Evolutionary conservation across 2,888 invertebrate genomes (phyloP).

Genomic region (Anthophora plumipes): DNA sequence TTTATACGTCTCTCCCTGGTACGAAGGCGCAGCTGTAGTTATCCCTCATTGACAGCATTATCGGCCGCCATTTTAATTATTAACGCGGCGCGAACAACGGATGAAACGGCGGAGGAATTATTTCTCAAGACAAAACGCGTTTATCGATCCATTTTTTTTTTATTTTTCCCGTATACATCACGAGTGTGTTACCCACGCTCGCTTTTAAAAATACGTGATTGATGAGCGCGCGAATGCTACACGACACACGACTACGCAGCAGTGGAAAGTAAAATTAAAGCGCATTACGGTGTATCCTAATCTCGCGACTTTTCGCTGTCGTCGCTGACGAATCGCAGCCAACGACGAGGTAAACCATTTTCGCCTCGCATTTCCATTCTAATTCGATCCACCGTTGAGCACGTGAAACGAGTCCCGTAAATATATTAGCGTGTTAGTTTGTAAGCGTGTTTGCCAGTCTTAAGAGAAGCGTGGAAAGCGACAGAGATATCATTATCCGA

Average conservation of each 20-base stretch:
- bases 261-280: conserved; percentile 4
- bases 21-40: no score
- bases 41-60: background rate
- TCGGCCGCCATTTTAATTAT: background rate
- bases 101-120: background rate
- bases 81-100: background rate
- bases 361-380: conserved; percentile 20
- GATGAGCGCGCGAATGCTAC: background rate
- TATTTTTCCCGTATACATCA: background rate
- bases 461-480: conserved; percentile 14
- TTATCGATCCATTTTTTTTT: conserved; percentile 27
- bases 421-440: background rate
- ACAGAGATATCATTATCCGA: conserved; percentile 26
- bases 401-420: background rate
- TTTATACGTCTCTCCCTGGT: no score
- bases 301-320: conserved; percentile 6
- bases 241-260: background rate
- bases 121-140: background rate
- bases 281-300: conserved; percentile 6
- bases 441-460: background rate
- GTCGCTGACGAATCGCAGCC: conserved; percentile 31
- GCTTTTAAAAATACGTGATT: conserved; percentile 4
- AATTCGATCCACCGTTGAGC: background rate
- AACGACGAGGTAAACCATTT: conserved; percentile 16
- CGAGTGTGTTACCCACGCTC: background rate